Conservation (phyloP, 2,888 invertebrate species). For the Apodemia mormo region DNA sequence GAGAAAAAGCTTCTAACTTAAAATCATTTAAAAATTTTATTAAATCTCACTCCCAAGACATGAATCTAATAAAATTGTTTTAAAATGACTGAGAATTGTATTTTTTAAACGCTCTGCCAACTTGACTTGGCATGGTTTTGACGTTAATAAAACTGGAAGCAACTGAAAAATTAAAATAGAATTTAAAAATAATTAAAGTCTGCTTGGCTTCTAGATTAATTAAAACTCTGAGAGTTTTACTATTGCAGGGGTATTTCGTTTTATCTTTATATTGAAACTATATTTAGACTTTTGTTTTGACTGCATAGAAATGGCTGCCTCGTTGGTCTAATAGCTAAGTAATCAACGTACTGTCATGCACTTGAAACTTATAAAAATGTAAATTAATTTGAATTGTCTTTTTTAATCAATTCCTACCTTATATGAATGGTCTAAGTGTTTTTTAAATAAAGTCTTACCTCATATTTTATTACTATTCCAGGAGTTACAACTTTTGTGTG, state of each 20-base stretch:
- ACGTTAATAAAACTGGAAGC: conserved; percentile 27
- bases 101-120: conserved; percentile 21
- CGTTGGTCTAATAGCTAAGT: no score
- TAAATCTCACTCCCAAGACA: conserved; percentile 5
- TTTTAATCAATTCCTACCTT: no score
- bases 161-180: conserved; percentile 31
- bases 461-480: no score
- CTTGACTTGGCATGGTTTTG: conserved; percentile 21
- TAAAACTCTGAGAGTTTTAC: conserved; percentile 32
- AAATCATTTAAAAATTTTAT: not conserved
- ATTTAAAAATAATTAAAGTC: conserved; percentile 35
- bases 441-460: no score
- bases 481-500: no score
- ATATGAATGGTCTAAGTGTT: no score
- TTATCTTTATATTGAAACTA: not conserved
- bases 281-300: not conserved
- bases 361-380: no score
- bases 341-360: no score
- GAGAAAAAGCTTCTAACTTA: not conserved
- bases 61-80: conserved; percentile 17
- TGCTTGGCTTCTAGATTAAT: conserved; percentile 31
- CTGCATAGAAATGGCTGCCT: no score
- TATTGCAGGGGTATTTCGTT: conserved; percentile 14
- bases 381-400: no score
- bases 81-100: conserved; percentile 20